These are phyloP conservation scores for Rhinolophus sinicus DNA, from an alignment of 2,113 vertebrate species.

Conservation along the genomic window DNA sequence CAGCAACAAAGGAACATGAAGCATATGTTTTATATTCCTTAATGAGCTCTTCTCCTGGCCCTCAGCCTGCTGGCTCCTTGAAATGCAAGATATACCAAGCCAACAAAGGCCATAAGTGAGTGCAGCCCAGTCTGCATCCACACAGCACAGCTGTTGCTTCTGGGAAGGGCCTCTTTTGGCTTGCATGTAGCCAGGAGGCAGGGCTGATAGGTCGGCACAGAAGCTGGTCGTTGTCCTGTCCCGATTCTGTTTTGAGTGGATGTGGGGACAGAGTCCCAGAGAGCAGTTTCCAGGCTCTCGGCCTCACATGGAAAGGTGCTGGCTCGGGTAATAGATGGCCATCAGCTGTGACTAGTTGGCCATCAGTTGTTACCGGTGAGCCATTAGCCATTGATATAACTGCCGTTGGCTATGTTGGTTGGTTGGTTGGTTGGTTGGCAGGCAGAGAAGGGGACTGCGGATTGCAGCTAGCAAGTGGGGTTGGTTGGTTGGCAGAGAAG, in stretches of 20 bases:
- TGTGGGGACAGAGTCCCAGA: no score
- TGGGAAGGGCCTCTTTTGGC: neutral
- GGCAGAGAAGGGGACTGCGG: no score
- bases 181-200: neutral
- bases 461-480: no score
- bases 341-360: no score
- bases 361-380: no score
- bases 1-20: neutral
- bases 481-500: no score
- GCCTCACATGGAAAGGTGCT: no score
- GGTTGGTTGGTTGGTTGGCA: no score
- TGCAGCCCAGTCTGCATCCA: neutral
- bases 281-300: no score
- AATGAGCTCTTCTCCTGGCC: conserved; percentile 36
- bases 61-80: conserved; percentile 24
- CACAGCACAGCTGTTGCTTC: neutral
- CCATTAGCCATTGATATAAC: no score
- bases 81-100: conserved; percentile 11
- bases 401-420: no score
- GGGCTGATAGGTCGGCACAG: neutral
- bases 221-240: neutral
- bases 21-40: conserved; percentile 24
- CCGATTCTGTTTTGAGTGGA: neutral
- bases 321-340: no score
- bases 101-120: neutral